Base-by-base conservation (phyloP, 92 coral and sea anemone genomes). In the Paragorgia papillata region DNA sequence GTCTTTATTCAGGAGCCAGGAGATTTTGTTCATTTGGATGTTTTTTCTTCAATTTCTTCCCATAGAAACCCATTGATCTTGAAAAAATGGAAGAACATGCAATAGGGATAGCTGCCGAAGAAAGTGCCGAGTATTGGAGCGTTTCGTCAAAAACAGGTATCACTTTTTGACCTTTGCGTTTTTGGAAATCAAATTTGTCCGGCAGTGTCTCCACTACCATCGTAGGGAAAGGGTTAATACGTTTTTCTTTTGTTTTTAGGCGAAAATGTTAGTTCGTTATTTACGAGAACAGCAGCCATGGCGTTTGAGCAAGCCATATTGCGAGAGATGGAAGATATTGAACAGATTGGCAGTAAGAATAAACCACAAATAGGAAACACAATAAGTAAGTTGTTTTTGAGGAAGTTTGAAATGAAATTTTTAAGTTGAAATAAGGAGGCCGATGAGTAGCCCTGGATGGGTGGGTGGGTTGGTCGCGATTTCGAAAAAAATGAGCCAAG, bases 71-170 rank as follows among this genome's bases (percentile, higher is more conserved):
- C 18, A 88, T 46, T 53, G 89, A 85, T 58, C 39, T 89, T 9
- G 85, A 86, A 54, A 83, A 88, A 57, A 88, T 91, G 91, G 98
- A 94, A 62, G 60, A 83, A 41, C 66, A 62, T 15, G 98, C 90
- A 0, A 70, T 94, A 26, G 79, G 58, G n/a, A 74, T 90, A 62
- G 98, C 98, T 4, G 75, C 85, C 12, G 92, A 88, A 40, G 73
- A 81, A 22, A 92, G 91, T 66, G 98, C 98, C 1, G 97, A 94
- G 33, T 91, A 86, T 78, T 94, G 98, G 98, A 83, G 88, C 10
- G 91, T 91, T 1, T 94, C 98, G 9, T 73, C 98, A 28, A 88
- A 88, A 62, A 66, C 98, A 87, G 98, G 98, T 90, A 81, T 19
- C 14, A 15, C 13, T 30, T n/a, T n/a, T n/a, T n/a, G n/a, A n/a